These are phyloP conservation scores for Drosophila tanythrix DNA, from an alignment of 2,888 invertebrate species.

Conservation along the genomic window DNA sequence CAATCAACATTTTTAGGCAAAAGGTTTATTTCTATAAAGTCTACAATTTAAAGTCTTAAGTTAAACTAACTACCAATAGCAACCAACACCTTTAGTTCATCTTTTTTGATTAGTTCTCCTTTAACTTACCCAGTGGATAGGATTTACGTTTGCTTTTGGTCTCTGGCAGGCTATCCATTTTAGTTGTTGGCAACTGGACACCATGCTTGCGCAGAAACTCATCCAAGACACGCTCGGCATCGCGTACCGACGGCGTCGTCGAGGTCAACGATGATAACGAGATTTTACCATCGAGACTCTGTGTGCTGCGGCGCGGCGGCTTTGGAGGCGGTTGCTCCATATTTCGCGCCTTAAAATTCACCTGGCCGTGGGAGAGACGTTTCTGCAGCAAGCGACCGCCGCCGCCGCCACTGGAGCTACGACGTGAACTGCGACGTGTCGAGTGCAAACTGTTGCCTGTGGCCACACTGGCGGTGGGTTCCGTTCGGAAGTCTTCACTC, in stretches of 20 bases:
- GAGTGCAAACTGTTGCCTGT: constrained; percentile 30
- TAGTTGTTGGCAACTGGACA: constrained; percentile 53
- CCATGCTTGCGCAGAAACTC: constrained; percentile 77
- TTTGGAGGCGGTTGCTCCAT: constrained; percentile 77
- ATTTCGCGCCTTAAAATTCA: constrained; percentile 73
- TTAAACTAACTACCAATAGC: constrained; percentile 4
- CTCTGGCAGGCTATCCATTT: constrained; percentile 16
- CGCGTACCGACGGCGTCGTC: constrained; percentile 79
- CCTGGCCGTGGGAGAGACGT: constrained; percentile 71
- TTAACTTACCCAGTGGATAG: constrained; percentile 75
- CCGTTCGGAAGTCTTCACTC: constrained; percentile 12
- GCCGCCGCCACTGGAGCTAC: constrained; percentile 64
- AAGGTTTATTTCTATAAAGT: background rate
- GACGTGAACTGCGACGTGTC: constrained; percentile 45
- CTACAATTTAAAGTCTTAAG: constrained; percentile 21
- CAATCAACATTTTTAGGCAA: background rate
- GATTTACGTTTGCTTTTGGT: constrained; percentile 66
- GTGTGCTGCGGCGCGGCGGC: constrained; percentile 81
- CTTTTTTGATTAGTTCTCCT: background rate
- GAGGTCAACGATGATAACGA: constrained; percentile 67
- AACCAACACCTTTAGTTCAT: constrained; percentile 26
- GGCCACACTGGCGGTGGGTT: constrained; percentile 33
- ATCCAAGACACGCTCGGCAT: constrained; percentile 80
- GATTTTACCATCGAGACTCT: constrained; percentile 63
- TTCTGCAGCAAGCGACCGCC: constrained; percentile 82